Evolutionary conservation across 2,888 invertebrate species (phyloP).

Genomic region (Caenorhabditis imperialis): DNA sequence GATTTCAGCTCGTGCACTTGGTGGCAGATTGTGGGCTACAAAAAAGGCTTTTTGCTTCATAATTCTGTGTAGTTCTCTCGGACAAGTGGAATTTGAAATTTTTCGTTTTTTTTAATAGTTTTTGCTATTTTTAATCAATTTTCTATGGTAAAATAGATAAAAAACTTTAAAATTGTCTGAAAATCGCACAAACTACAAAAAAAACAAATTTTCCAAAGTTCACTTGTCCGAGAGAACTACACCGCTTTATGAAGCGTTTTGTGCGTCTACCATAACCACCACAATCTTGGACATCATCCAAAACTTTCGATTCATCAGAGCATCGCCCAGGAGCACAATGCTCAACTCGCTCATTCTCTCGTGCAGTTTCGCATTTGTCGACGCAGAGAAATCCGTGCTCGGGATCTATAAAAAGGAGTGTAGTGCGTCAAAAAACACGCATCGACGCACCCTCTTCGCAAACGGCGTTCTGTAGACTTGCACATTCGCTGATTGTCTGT

Average conservation of each 20-base stretch:
- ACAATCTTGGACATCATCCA: constrained; percentile 55
- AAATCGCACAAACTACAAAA: too few species aligned
- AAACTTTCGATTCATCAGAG: constrained; percentile 35
- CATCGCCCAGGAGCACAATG: constrained; percentile 38
- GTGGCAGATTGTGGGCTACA: constrained; percentile 41
- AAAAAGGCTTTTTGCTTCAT: too few species aligned
- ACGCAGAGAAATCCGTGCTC: constrained; percentile 22
- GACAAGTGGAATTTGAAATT: neutral
- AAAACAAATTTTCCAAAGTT: too few species aligned
- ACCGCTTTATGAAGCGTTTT: too few species aligned
- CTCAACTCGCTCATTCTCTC: constrained; percentile 21
- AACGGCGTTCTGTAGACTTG: constrained; percentile 44
- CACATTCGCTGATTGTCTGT: constrained; percentile 38
- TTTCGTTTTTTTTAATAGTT: too few species aligned
- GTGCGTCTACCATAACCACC: constrained; percentile 50
- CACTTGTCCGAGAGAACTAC: too few species aligned
- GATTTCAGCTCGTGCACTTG: constrained; percentile 44
- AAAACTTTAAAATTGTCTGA: too few species aligned
- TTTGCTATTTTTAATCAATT: too few species aligned
- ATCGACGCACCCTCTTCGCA: constrained; percentile 16
- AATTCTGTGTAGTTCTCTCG: too few species aligned
- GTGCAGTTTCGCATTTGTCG: neutral
- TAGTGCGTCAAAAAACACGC: neutral
- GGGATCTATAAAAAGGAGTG: constrained; percentile 12
- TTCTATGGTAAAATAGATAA: too few species aligned